Percentiles rank a stretch among this genome's conserved stretches.
These are phyloP conservation scores for Drosophila quadrilineata DNA, from an alignment of 1,140 invertebrate genomes.

Conservation along the genomic window DNA sequence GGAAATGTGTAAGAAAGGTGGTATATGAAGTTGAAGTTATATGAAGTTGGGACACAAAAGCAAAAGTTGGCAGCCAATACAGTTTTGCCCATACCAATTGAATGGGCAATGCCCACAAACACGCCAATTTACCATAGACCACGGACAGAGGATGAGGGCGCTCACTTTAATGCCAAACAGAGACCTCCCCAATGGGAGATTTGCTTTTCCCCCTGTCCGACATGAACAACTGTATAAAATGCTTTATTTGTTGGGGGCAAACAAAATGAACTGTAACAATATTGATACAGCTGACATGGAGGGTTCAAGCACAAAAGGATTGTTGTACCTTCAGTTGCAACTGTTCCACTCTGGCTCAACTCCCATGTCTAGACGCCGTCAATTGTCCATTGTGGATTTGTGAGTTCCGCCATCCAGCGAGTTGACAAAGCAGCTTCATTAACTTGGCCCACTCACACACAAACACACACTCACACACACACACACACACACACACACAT, in stretches of 20 bases:
- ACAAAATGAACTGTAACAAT: conserved; percentile 79
- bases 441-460: conserved; percentile 51
- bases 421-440: conserved; percentile 53
- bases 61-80: background rate
- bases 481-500: too few relatives aligned
- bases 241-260: conserved; percentile 68
- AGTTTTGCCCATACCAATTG: conserved; percentile 43
- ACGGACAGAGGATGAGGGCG: background rate
- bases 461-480: too few relatives aligned
- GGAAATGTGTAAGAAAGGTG: background rate
- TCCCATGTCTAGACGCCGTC: conserved; percentile 39
- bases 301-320: conserved; percentile 60
- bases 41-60: conserved; percentile 19
- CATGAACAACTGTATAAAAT: conserved; percentile 57
- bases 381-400: conserved; percentile 43
- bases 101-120: conserved; percentile 39
- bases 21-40: conserved; percentile 40
- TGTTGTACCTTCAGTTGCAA: conserved; percentile 27
- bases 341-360: background rate
- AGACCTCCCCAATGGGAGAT: conserved; percentile 29
- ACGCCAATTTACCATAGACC: conserved; percentile 8
- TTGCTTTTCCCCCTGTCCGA: conserved; percentile 6
- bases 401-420: conserved; percentile 17
- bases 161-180: conserved; percentile 22
- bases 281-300: conserved; percentile 72